Conservation (phyloP, 2,113 vertebrate genomes). For the Kryptolebias marmoratus region DNA sequence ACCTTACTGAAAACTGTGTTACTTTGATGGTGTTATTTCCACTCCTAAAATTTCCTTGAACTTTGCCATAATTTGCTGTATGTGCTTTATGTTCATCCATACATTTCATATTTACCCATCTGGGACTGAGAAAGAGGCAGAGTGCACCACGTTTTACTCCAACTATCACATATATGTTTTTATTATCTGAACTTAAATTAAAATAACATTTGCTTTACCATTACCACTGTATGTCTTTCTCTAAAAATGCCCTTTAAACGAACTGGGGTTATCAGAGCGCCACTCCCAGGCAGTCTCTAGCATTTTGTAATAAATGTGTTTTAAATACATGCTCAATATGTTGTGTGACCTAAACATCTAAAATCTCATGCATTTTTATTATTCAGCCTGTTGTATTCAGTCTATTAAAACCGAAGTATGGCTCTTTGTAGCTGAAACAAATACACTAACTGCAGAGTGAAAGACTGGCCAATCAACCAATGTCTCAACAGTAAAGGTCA, state of each 20-base stretch:
- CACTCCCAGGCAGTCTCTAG: background rate
- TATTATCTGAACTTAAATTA: background rate
- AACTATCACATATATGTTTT: background rate
- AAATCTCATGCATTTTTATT: conserved; percentile 67
- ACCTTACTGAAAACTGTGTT: background rate
- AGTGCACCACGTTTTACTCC: background rate
- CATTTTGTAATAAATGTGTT: conserved; percentile 11
- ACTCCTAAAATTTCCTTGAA: too few species aligned
- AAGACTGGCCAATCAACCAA: conserved; percentile 71
- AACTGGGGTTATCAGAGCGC: background rate
- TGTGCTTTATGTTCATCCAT: background rate
- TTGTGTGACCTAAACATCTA: conserved; percentile 25
- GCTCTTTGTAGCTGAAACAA: conserved; percentile 59
- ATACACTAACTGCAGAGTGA: conserved; percentile 58
- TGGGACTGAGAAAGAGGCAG: too few species aligned
- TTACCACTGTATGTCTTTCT: background rate
- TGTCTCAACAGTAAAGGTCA: conserved; percentile 76
- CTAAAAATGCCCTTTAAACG: background rate
- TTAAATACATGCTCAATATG: conserved; percentile 36
- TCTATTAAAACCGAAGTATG: conserved; percentile 54
- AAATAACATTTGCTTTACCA: conserved; percentile 3
- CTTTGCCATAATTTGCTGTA: background rate
- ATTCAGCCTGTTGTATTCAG: conserved; percentile 30
- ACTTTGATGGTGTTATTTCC: too few species aligned
- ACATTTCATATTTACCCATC: background rate